A percentile compares a stretch with the other conserved stretches of the same genome.
These are phyloP conservation scores for Psophia crepitans DNA, from an alignment of 2,113 vertebrate genomes.

Conservation along the genomic window DNA sequence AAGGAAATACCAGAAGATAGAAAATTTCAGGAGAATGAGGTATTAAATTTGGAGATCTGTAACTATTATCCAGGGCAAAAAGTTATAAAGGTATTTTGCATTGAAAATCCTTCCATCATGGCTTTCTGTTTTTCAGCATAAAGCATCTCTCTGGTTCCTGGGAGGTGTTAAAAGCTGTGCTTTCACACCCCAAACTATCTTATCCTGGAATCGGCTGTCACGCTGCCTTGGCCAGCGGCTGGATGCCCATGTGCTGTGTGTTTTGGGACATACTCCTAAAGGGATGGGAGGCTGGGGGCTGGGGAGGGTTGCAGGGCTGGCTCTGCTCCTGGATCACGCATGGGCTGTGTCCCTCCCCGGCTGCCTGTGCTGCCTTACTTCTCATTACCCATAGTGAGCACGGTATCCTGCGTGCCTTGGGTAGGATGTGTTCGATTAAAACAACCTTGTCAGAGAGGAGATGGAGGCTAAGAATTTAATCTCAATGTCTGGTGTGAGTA, in stretches of 20 bases:
- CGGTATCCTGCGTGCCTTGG: not conserved
- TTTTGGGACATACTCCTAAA: not conserved
- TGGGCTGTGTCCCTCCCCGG: not conserved
- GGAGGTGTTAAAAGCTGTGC: not conserved
- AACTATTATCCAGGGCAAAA: not conserved
- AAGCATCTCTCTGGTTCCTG: not conserved
- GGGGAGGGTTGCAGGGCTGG: not conserved
- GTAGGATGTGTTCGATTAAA: conserved; percentile 2
- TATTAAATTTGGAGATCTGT: not conserved
- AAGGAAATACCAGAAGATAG: not conserved
- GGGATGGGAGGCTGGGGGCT: not conserved
- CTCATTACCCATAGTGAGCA: accelerated
- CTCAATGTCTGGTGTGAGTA: not conserved
- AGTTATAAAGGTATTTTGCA: not conserved
- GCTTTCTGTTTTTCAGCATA: not conserved
- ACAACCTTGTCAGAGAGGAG: not conserved
- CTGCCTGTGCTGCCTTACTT: not conserved
- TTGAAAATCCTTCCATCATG: not conserved
- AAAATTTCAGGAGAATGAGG: not conserved
- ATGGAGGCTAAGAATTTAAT: not conserved
- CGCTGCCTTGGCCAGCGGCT: accelerated
- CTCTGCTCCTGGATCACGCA: accelerated
- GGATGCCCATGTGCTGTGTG: not conserved
- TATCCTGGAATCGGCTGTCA: not conserved
- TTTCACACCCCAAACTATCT: not conserved